A percentile compares a stretch with the other conserved stretches of the same genome.
These are phyloP conservation scores for Cryptoblepharus egeriae DNA, from an alignment of 2,797 vertebrate species.

Conservation along the genomic window DNA sequence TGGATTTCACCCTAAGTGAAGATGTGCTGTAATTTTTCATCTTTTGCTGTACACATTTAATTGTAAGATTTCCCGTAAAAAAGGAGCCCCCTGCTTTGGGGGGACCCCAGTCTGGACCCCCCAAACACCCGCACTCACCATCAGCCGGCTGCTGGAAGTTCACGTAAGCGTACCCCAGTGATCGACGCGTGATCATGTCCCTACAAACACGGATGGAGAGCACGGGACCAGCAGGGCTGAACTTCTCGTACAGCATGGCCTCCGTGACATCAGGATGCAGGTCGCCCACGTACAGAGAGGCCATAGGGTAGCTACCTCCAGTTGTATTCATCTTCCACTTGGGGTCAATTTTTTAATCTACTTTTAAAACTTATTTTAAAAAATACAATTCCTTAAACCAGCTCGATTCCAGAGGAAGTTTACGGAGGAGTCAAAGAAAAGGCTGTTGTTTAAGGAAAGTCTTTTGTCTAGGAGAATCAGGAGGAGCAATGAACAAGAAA, in stretches of 20 bases:
- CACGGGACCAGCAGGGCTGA: conserved; percentile 96
- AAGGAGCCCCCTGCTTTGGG: no score
- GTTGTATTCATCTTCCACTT: conserved; percentile 87
- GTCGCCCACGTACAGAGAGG: conserved; percentile 96
- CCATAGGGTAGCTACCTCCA: conserved; percentile 96
- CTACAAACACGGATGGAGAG: conserved; percentile 97
- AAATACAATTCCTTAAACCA: background rate
- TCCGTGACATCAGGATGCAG: conserved; percentile 98
- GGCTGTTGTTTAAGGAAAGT: background rate
- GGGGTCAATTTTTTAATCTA: background rate
- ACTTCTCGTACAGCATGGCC: conserved; percentile 99
- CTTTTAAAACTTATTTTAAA: background rate
- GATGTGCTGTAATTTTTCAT: no score
- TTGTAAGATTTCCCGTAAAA: no score
- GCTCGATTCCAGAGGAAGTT: background rate
- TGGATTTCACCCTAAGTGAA: no score
- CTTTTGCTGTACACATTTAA: no score
- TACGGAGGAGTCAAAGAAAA: no score
- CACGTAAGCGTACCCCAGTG: conserved; percentile 97
- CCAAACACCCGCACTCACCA: conserved; percentile 80
- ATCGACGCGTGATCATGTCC: conserved; percentile 97
- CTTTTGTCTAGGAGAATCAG: background rate
- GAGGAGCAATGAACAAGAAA: background rate
- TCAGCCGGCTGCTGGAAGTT: conserved; percentile 98
- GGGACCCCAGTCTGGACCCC: rapidly evolving